A percentile compares a stretch with the other conserved stretches of the same genome.
phyloP scores from a whole-genome alignment of 2,113 vertebrate species.

The Ctenomys sociabilis region DNA sequence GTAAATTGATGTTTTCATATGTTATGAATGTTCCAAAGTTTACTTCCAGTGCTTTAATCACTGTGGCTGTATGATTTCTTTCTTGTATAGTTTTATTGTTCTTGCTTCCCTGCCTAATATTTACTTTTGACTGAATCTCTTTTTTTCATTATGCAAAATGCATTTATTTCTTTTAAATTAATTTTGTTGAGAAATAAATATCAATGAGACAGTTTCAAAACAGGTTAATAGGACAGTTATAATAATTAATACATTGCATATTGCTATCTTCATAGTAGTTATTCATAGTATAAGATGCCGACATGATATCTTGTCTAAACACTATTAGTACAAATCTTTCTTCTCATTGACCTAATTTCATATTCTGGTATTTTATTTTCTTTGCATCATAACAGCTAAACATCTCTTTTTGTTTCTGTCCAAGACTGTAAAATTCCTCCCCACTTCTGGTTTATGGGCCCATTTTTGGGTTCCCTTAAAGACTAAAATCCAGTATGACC shows the following conservation, averaged over 20 bases:
- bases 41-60: neutral
- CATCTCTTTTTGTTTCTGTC: neutral
- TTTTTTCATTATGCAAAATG: no score
- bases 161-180: no score
- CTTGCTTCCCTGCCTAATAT: neutral
- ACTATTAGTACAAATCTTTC: no score
- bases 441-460: neutral
- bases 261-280: no score
- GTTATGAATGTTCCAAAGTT: neutral
- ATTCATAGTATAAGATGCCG: no score
- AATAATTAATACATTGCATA: no score
- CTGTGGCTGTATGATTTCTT: neutral
- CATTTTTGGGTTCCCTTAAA: neutral
- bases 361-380: conserved; percentile 3
- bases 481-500: neutral
- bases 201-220: no score
- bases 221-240: no score
- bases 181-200: no score
- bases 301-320: no score
- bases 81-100: neutral
- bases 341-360: neutral
- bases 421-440: neutral
- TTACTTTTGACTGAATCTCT: neutral
- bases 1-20: neutral
- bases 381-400: neutral